phyloP scores from a whole-genome alignment of 2,113 vertebrate genomes.

The Brienomyrus brachyistius region DNA sequence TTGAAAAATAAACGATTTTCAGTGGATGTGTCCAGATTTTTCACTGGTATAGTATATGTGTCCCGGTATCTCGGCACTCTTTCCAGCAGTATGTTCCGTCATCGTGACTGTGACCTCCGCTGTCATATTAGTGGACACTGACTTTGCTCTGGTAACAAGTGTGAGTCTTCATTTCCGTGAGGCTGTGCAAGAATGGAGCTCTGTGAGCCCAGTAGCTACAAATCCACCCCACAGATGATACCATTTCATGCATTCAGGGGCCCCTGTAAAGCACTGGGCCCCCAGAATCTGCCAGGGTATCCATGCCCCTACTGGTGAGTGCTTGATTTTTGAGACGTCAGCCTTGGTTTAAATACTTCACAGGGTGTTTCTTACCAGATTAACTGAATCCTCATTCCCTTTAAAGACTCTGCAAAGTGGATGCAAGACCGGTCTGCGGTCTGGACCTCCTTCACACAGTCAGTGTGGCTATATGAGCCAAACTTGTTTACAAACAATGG shows the following conservation, averaged over 20 bases:
- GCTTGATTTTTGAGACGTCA: background rate
- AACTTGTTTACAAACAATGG: slow-evolving; percentile 15
- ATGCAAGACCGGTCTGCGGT: background rate
- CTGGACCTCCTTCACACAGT: background rate
- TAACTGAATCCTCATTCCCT: background rate
- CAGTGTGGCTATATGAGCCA: slow-evolving; percentile 4
- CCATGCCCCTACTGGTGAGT: background rate
- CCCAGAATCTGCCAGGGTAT: background rate
- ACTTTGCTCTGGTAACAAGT: background rate
- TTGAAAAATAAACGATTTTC: background rate
- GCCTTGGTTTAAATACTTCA: background rate
- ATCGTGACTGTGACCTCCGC: background rate
- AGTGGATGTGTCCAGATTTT: background rate
- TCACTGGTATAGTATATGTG: background rate
- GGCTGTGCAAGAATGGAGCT: background rate
- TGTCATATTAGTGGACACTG: background rate
- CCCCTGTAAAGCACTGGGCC: background rate
- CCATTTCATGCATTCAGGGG: background rate
- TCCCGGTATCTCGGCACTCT: background rate
- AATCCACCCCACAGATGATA: background rate
- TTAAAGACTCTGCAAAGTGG: background rate
- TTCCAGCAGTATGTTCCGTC: background rate
- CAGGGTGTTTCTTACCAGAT: background rate
- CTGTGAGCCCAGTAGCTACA: background rate
- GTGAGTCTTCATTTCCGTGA: background rate